Base-by-base conservation (phyloP, 37 sponge, comb jelly and placozoan genomes). In the Hormiphora californensis region DNA sequence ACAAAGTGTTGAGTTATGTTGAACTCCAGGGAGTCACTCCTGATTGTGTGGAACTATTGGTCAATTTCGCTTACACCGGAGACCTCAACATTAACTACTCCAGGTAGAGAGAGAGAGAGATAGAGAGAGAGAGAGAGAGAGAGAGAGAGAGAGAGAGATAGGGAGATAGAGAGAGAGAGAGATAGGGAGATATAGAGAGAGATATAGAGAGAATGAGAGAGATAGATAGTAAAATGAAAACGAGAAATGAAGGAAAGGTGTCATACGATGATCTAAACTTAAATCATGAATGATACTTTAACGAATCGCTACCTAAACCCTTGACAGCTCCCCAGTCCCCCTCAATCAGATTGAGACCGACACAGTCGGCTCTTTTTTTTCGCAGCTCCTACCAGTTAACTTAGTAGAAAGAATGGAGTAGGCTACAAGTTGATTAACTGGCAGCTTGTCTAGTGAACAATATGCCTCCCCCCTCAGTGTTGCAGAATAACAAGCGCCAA, bases 61-160 rank as follows among this genome's bases (percentile, higher is more conserved):
- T 65, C 5, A 65, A 65, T 38, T 65, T 65, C 37, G 67, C 67
- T 34, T 65, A 65, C 67, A 65, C 67, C 21, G 67, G 67, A 4
- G 7, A 35, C 3, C 67, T 65, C 36, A 65, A 65, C 67, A 65
- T 65, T 4, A 65, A 65, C 67, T 65, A 33, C 17, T 7, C 35
- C 37, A 65, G 67, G 67, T 65, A 33, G 37, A 28, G 61, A 25
- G n/a, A 5, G 27, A 57, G 61, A 57, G 7, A 57, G 61, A 57
- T 5, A 57, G 9, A 57, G 9, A 57, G 61, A 21, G 61, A 57
- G 22, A 57, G 9, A 30, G 53, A 15, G 15, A 49, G 12, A 17
- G 53, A 15, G 53, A 57, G n/a, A n/a, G n/a, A n/a, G n/a, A n/a
- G n/a, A n/a, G n/a, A n/a, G n/a, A n/a, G n/a, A n/a, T n/a, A n/a